Evolutionary conservation across 2,797 vertebrate species (phyloP).

Genomic region (Synaphobranchus kaupii): DNA sequence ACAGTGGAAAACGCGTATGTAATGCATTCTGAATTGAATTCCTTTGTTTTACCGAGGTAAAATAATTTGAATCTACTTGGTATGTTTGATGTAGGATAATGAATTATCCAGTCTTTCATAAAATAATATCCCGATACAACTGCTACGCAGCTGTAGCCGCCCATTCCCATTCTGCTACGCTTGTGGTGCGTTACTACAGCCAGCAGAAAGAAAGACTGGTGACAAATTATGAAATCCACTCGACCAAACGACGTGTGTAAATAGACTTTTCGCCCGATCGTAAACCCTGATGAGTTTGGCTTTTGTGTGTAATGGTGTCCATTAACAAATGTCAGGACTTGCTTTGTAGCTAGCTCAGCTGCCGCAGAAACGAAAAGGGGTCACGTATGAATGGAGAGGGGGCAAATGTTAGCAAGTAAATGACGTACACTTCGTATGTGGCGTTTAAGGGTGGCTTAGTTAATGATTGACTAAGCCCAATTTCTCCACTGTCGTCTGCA

Average conservation of each 20-base stretch:
- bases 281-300: slow-evolving; percentile 1
- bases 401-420: not conserved
- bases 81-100: not conserved
- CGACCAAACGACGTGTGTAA: slow-evolving; percentile 23
- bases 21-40: not conserved
- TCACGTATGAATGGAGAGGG: slow-evolving; percentile 26
- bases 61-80: not conserved
- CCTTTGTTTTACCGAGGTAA: not conserved
- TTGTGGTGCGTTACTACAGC: not conserved
- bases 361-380: not conserved
- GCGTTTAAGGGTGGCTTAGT: not conserved
- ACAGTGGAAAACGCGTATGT: slow-evolving; percentile 5
- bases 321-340: slow-evolving; percentile 33
- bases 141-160: not conserved
- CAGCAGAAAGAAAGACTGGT: slow-evolving; percentile 38
- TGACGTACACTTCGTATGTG: not conserved
- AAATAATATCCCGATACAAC: not conserved
- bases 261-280: slow-evolving; percentile 14
- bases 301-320: slow-evolving; percentile 10
- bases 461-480: not conserved
- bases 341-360: not conserved
- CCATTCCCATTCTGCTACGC: not conserved
- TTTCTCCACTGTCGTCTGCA: not conserved
- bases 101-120: not conserved
- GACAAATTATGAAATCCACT: slow-evolving; percentile 20